Conservation (phyloP, 2,888 invertebrate genomes). For the Vanessa cardui region DNA sequence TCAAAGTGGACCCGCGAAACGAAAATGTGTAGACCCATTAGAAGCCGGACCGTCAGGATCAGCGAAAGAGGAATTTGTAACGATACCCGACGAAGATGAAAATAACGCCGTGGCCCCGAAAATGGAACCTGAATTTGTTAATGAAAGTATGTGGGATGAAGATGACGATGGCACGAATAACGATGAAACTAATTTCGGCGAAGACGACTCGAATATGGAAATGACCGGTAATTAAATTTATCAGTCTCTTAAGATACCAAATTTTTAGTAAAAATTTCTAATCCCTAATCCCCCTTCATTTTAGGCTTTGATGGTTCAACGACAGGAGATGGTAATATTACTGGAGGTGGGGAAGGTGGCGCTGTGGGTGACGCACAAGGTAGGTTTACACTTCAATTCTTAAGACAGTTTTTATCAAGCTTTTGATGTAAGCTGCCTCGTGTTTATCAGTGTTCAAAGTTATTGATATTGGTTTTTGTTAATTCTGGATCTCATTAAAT, state of each 20-base stretch:
- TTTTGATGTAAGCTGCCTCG: constrained; percentile 37
- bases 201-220: constrained; percentile 86
- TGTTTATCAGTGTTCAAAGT: constrained; percentile 41
- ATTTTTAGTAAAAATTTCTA: no score
- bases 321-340: constrained; percentile 78
- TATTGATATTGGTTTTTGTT: neutral
- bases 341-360: constrained; percentile 78
- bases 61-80: constrained; percentile 80
- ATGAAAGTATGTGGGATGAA: constrained; percentile 83
- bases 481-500: neutral
- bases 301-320: constrained; percentile 79
- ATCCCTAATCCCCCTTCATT: neutral
- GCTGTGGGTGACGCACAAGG: constrained; percentile 83
- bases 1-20: constrained; percentile 82
- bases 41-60: constrained; percentile 84
- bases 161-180: constrained; percentile 85
- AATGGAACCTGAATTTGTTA: constrained; percentile 86
- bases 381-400: constrained; percentile 66
- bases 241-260: no score
- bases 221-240: constrained; percentile 73
- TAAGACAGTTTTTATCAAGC: constrained; percentile 39
- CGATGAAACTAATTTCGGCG: constrained; percentile 85
- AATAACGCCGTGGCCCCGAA: constrained; percentile 84
- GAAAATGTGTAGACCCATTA: constrained; percentile 84
- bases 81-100: constrained; percentile 80